A percentile compares a stretch with the other conserved stretches of the same genome.
Evolutionary conservation across 2,797 vertebrate species (phyloP).

Genomic region (Perodicticus potto): DNA sequence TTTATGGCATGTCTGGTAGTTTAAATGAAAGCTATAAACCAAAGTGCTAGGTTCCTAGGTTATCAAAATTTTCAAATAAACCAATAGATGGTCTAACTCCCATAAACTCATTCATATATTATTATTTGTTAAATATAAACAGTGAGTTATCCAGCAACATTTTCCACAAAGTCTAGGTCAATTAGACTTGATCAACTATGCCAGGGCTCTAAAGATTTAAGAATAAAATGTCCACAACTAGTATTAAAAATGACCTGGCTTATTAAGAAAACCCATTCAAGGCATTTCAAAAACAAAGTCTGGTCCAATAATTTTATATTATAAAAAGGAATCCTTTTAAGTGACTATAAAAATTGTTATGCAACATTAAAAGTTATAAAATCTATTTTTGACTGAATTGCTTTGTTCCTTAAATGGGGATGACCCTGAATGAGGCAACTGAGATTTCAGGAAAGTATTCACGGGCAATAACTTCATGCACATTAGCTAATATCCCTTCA

Average conservation of each 20-base stretch:
- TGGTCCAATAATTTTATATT: background rate
- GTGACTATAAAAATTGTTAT: background rate
- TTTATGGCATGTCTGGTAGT: background rate
- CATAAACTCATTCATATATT: background rate
- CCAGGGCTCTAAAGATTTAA: background rate
- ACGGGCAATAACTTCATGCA: background rate
- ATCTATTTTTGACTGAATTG: background rate
- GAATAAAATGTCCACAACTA: background rate
- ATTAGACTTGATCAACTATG: background rate
- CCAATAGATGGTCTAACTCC: background rate
- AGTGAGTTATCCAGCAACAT: background rate
- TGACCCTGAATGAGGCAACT: background rate
- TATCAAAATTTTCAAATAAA: background rate
- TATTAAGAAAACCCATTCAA: background rate
- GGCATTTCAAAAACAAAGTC: background rate
- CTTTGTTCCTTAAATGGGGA: background rate
- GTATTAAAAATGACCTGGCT: background rate
- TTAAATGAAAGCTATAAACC: background rate
- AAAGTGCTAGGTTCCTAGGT: background rate
- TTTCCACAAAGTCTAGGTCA: background rate
- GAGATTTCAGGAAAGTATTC: background rate
- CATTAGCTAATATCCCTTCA: background rate
- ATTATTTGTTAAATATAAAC: background rate
- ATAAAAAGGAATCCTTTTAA: conserved; percentile 37
- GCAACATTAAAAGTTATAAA: background rate